Conservation (phyloP, 2,888 invertebrate genomes). For the Pyrgus malvae region DNA sequence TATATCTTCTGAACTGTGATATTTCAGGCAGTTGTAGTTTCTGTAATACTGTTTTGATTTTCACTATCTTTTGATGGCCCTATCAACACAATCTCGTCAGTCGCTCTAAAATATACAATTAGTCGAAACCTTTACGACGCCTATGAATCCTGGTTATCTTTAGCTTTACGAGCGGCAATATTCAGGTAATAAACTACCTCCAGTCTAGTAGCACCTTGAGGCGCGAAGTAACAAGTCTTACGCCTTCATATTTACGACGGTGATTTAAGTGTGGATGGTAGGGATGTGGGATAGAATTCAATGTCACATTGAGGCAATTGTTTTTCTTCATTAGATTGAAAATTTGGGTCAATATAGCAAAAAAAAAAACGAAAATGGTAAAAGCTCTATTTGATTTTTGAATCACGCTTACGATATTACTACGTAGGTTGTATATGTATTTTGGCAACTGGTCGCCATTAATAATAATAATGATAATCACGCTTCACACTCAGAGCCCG, state of each 20-base stretch:
- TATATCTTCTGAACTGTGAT: too few relatives aligned
- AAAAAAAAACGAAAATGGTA: too few relatives aligned
- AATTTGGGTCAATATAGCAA: too few relatives aligned
- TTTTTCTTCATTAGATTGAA: neutral
- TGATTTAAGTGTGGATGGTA: neutral
- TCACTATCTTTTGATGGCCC: neutral
- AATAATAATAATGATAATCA: too few relatives aligned
- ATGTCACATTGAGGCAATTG: neutral
- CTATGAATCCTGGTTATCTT: constrained; percentile 18
- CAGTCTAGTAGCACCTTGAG: constrained; percentile 14
- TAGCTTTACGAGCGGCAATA: constrained; percentile 21
- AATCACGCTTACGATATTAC: too few relatives aligned
- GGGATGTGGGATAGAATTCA: neutral
- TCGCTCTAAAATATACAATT: constrained; percentile 4
- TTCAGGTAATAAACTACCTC: constrained; percentile 20
- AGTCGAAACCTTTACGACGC: constrained; percentile 15
- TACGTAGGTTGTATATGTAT: too few relatives aligned
- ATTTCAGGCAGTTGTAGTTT: too few relatives aligned
- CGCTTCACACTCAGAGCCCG: too few relatives aligned
- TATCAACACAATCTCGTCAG: neutral
- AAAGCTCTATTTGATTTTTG: too few relatives aligned
- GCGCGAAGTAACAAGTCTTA: neutral
- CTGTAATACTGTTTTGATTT: too few relatives aligned
- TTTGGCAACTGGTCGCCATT: too few relatives aligned
- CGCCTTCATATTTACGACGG: neutral